Evolutionary conservation across 2,797 vertebrate species (phyloP), one percentile per base, ranked within the genome.

Genomic region (Spinus pinus): DNA sequence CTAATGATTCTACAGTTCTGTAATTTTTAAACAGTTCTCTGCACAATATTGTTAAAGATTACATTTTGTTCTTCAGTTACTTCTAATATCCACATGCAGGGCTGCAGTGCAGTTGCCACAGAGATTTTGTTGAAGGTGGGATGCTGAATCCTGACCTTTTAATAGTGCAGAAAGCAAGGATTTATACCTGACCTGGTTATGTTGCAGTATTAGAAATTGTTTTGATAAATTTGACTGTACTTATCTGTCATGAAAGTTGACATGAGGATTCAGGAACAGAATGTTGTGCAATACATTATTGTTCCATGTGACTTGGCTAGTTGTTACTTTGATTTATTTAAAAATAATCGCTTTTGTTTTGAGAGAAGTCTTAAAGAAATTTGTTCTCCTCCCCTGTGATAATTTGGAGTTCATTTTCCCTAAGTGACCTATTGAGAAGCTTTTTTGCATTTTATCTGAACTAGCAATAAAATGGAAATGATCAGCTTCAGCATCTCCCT

Each of bases 51-150:
- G 6, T 56, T 77, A 35, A 86, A 51, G 17, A 51, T 41, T 57
- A 28, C 4, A 16, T 58, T 28, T 10, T 51, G 2, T 30, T 10
- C 7, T 27, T 50, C 17, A 37, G 19, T 50, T 49, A 6, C 17
- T 65, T 81, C 20, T 31, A 4, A 33, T 25, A 81, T 20, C 12
- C 18, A 4, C 0, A 1, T 33, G 8, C 3, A 30, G 5, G 30
- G 23, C 57, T 74, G 24, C 1, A 2, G 14, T 65, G 39, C 41
- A 58, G 6, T 33, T 89, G 35, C 39, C 60, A 18, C 22, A 47
- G 49, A 41, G 39, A 19, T 71, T 9, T 11, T 5, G 8, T 39
- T 70, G 31, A 50, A 58, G 47, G 15, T 2, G 3, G 25, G 27
- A 19, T 65, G 6, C 23, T 47, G 24, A 53, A 53, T 46, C 37